phyloP scores from a whole-genome alignment of 2,113 vertebrate species.

The Acrocephalus arundinaceus region DNA sequence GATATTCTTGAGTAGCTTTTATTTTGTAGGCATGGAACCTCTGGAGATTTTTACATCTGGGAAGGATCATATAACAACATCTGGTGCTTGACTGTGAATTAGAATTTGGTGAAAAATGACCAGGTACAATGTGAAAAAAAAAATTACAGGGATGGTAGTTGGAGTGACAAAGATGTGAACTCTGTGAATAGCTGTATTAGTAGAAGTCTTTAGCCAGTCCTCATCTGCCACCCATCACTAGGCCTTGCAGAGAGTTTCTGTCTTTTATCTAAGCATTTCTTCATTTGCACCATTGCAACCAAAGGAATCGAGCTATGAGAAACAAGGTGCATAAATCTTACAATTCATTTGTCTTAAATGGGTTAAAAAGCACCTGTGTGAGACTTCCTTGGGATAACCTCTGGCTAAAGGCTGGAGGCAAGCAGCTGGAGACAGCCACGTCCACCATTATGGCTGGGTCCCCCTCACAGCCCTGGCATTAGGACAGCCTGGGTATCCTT shows the following conservation, averaged over 20 bases:
- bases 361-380: not conserved
- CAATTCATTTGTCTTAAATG: not conserved
- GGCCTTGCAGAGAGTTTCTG: not conserved
- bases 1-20: constrained; percentile 51
- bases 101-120: constrained; percentile 13
- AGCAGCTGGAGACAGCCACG: not conserved
- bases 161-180: not conserved
- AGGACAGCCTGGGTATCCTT: not conserved
- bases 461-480: not conserved
- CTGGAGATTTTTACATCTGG: not conserved
- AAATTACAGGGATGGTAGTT: not conserved
- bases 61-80: constrained; percentile 30
- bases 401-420: not conserved
- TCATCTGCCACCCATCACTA: not conserved
- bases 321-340: not conserved
- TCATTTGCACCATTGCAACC: not conserved
- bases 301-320: not conserved
- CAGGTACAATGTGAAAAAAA: not conserved
- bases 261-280: not conserved
- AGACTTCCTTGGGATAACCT: not conserved
- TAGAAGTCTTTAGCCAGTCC: not conserved
- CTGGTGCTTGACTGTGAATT: constrained; percentile 17
- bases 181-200: not conserved
- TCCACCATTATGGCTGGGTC: not conserved
- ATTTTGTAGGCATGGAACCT: not conserved